phyloP scores from a whole-genome alignment of 2,888 invertebrate genomes.

The Bhutanitis thaidina region DNA sequence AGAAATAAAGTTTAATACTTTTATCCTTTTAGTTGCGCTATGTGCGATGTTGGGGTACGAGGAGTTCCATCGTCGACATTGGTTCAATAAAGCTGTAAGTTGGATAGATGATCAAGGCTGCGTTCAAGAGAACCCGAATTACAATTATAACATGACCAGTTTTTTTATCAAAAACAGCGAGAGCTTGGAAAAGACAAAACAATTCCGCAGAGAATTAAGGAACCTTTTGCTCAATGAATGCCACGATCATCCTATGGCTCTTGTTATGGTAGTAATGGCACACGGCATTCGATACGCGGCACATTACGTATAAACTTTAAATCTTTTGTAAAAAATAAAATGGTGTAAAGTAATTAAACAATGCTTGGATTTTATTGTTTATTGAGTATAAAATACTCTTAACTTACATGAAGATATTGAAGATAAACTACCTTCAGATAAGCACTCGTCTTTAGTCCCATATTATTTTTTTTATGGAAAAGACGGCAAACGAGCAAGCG shows the following conservation, averaged over 20 bases:
- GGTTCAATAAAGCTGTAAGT: conserved; percentile 35
- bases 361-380: too few relatives aligned
- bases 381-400: too few relatives aligned
- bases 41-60: conserved; percentile 32
- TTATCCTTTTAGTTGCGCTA: conserved; percentile 27
- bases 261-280: conserved; percentile 3
- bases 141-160: neutral
- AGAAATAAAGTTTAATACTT: too few relatives aligned
- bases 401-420: too few relatives aligned
- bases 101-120: conserved; percentile 40
- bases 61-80: conserved; percentile 32
- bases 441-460: too few relatives aligned
- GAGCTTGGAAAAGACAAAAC: neutral
- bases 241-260: conserved; percentile 12
- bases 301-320: neutral
- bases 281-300: conserved; percentile 14
- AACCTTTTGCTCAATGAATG: neutral
- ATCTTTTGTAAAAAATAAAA: neutral
- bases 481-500: too few relatives aligned
- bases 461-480: too few relatives aligned
- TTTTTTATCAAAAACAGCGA: neutral
- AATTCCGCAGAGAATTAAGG: neutral
- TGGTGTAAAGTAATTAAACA: too few relatives aligned
- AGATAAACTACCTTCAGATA: too few relatives aligned
- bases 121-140: conserved; percentile 26